phyloP scores from a whole-genome alignment of 1,140 invertebrate species.

The Maconellicoccus hirsutus region DNA sequence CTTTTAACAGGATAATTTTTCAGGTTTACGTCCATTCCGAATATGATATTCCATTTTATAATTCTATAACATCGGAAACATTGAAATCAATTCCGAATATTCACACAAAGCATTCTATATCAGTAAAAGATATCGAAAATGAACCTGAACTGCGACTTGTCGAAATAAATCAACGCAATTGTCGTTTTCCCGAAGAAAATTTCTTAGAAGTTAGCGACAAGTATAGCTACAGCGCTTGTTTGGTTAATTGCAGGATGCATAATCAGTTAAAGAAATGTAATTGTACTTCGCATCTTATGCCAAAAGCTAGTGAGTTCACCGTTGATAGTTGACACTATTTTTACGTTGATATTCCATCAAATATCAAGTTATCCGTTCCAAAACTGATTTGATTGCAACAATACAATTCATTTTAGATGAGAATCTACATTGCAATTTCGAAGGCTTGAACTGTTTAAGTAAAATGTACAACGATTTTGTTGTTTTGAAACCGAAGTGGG shows the following conservation, averaged over 20 bases:
- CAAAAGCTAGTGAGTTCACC: conserved; percentile 38
- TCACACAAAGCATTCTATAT: background rate
- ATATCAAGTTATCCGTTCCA: too few relatives aligned
- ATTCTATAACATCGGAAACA: background rate
- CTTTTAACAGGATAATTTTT: background rate
- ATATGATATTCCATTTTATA: background rate
- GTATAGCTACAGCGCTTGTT: conserved; percentile 55
- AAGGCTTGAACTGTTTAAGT: conserved; percentile 46
- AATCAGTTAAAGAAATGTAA: conserved; percentile 47
- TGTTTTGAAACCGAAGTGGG: conserved; percentile 41
- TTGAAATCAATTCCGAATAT: background rate
- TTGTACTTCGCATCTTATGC: conserved; percentile 53
- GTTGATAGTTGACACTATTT: background rate
- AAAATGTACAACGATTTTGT: conserved; percentile 45
- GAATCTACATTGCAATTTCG: conserved; percentile 42
- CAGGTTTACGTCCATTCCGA: background rate
- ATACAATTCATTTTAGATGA: conserved; percentile 31
- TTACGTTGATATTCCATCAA: too few relatives aligned
- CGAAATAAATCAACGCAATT: conserved; percentile 42
- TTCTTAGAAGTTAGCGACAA: conserved; percentile 45
- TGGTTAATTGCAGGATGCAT: conserved; percentile 51
- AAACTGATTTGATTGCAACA: too few relatives aligned
- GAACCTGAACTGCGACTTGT: conserved; percentile 43
- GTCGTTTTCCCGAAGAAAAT: conserved; percentile 51
- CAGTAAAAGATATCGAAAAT: conserved; percentile 45